Percentiles rank a stretch among this genome's conserved stretches.
phyloP scores from a whole-genome alignment of 2,888 invertebrate species.

The Cheilosia urbana region DNA sequence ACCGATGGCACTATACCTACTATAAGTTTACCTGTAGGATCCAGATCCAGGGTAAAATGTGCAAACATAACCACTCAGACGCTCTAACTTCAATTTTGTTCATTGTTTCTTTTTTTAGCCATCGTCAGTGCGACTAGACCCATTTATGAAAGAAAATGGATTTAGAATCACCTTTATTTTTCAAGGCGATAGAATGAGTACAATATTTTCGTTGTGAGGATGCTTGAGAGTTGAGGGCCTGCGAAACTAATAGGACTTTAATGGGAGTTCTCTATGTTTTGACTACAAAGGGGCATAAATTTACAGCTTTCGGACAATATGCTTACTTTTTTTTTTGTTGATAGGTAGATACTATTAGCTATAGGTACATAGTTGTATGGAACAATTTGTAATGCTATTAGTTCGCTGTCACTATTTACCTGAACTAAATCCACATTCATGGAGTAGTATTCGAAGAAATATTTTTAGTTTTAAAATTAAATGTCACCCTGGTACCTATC shows the following conservation, averaged over 20 bases:
- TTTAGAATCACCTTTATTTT: constrained; percentile 62
- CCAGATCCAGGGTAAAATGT: constrained; percentile 68
- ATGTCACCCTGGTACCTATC: no score
- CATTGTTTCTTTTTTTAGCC: constrained; percentile 1
- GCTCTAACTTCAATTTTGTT: constrained; percentile 57
- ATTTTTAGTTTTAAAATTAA: no score
- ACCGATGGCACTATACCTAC: constrained; percentile 55
- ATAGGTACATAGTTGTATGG: neutral
- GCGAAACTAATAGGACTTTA: constrained; percentile 15
- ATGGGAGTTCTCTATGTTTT: constrained; percentile 8
- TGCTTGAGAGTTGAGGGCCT: neutral
- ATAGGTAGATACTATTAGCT: neutral
- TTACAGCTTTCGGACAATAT: neutral
- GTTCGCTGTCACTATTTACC: no score
- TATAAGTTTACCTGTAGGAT: constrained; percentile 72
- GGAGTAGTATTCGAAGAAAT: no score
- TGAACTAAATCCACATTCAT: no score
- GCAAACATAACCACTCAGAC: constrained; percentile 73
- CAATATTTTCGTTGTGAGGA: constrained; percentile 10
- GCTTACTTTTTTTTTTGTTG: no score
- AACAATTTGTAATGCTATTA: no score
- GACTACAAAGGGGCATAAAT: neutral
- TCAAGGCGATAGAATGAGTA: constrained; percentile 40
- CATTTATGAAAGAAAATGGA: constrained; percentile 58
- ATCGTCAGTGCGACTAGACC: constrained; percentile 68